phyloP scores from a whole-genome alignment of 2,888 invertebrate species.

The Drosophila longiperda region DNA sequence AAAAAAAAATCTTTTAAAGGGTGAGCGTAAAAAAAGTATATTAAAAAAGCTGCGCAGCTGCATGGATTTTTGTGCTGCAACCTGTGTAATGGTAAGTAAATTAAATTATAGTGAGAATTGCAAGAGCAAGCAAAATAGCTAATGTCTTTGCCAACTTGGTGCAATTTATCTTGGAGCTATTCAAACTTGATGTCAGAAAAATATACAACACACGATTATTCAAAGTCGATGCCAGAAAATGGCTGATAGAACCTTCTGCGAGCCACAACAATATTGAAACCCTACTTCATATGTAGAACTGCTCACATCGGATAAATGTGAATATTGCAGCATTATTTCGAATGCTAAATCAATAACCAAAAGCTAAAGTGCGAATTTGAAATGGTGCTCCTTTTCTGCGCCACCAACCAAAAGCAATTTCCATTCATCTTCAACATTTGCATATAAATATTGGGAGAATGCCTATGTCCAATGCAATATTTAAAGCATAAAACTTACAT shows the following conservation, averaged over 20 bases:
- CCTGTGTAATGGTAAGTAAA: not conserved
- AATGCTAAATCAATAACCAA: slow-evolving; percentile 1
- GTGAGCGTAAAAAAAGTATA: slow-evolving; percentile 3
- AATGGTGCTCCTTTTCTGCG: not conserved
- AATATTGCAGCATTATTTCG: not conserved
- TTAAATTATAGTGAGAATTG: not conserved
- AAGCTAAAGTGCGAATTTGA: slow-evolving; percentile 1
- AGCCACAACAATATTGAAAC: not conserved
- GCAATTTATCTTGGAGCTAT: not conserved
- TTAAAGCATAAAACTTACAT: slow-evolving; percentile 31
- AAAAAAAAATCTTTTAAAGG: not conserved
- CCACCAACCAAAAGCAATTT: slow-evolving; percentile 12
- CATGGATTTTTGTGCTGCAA: not conserved
- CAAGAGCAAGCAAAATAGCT: not conserved
- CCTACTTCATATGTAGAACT: not conserved
- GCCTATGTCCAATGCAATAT: slow-evolving; percentile 19
- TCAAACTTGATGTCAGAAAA: not conserved
- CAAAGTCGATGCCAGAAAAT: not conserved
- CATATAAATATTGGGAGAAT: slow-evolving; percentile 32
- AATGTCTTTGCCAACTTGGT: not conserved
- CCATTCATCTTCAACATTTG: slow-evolving; percentile 18
- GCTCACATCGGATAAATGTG: not conserved
- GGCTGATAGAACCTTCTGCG: too few species aligned
- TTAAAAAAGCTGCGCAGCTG: not conserved
- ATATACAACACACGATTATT: too few species aligned